These are phyloP conservation scores for Anniella stebbinsi DNA, from an alignment of 2,797 vertebrate genomes.

Conservation along the genomic window DNA sequence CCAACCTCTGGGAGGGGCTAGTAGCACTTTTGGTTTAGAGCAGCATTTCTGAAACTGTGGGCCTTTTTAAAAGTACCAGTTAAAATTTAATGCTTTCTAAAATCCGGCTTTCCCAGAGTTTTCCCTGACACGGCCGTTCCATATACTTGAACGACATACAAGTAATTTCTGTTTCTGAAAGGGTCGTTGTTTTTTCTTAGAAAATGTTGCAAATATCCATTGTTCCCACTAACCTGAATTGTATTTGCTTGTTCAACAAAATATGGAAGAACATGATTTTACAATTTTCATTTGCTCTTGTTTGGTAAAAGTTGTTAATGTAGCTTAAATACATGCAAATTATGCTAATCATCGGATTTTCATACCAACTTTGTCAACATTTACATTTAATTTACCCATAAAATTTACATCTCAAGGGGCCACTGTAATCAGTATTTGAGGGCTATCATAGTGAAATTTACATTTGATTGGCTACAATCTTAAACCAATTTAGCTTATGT, in stretches of 20 bases:
- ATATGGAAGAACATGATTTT: conserved; percentile 46
- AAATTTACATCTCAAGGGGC: conserved; percentile 83
- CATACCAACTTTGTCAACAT: conserved; percentile 80
- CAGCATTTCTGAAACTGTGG: no score
- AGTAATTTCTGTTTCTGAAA: neutral
- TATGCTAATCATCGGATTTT: conserved; percentile 78
- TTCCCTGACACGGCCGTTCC: neutral
- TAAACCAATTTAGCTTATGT: conserved; percentile 82
- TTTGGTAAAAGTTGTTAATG: conserved; percentile 61
- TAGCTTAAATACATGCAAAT: conserved; percentile 70
- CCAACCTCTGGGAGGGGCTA: no score
- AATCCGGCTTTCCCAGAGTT: no score
- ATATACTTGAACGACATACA: neutral
- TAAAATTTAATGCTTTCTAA: no score
- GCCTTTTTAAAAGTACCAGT: no score
- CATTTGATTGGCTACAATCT: conserved; percentile 81
- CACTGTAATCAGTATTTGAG: conserved; percentile 83
- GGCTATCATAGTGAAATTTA: conserved; percentile 82
- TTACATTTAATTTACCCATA: conserved; percentile 80
- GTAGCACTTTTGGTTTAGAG: no score
- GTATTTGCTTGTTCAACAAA: conserved; percentile 16
- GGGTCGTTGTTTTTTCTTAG: neutral
- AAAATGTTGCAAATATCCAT: conserved; percentile 7
- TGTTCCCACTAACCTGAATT: neutral
- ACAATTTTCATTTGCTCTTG: conserved; percentile 54